phyloP scores from a whole-genome alignment of 2,797 vertebrate species.

The Tapirus indicus region DNA sequence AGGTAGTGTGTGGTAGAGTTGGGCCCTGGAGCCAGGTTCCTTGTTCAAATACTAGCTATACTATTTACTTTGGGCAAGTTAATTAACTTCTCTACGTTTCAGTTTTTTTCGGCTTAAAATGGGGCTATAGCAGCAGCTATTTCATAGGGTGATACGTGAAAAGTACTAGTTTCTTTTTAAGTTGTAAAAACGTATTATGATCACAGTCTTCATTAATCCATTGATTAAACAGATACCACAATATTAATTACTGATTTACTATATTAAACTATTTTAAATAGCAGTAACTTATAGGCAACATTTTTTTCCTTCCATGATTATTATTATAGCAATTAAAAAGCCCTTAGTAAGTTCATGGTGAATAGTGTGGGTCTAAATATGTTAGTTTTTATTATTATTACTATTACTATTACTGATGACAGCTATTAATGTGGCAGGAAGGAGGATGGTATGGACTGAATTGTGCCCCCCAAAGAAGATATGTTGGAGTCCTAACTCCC shows the following conservation, averaged over 20 bases:
- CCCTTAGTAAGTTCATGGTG: background rate
- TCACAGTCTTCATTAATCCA: background rate
- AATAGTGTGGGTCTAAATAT: background rate
- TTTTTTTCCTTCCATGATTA: constrained; percentile 6
- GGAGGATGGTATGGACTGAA: background rate
- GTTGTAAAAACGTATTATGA: background rate
- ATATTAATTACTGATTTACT: background rate
- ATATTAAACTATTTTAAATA: background rate
- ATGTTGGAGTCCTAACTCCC: background rate
- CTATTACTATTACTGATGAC: background rate
- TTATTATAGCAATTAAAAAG: background rate
- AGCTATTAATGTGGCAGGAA: background rate
- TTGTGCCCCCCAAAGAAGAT: background rate
- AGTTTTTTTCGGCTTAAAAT: background rate
- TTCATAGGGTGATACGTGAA: background rate
- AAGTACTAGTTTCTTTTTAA: background rate
- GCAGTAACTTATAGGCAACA: background rate
- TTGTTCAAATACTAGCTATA: background rate
- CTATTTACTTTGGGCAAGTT: background rate
- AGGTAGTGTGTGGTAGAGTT: background rate
- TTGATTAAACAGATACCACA: background rate
- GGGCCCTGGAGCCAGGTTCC: background rate
- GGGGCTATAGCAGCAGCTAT: background rate
- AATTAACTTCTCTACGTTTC: background rate
- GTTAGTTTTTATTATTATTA: background rate